phyloP scores from a whole-genome alignment of 2,113 vertebrate genomes.

The Himantopus leucocephalus region DNA sequence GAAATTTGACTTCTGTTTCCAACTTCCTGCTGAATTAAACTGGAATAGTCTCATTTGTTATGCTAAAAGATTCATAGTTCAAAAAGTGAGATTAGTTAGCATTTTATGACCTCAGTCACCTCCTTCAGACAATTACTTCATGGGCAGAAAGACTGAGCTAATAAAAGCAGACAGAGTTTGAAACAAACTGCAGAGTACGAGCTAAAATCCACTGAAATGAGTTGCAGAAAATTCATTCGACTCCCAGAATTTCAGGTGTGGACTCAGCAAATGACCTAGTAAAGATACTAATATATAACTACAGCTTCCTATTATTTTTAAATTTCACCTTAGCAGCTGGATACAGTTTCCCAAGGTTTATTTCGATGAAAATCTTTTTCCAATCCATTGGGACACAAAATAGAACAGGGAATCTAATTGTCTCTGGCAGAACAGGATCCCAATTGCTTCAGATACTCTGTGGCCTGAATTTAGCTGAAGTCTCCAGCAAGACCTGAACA shows the following conservation, averaged over 20 bases:
- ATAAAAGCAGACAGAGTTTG: neutral
- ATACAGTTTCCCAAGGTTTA: slow-evolving; percentile 36
- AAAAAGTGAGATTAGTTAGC: neutral
- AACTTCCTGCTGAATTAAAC: neutral
- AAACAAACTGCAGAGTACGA: neutral
- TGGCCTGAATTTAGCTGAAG: slow-evolving; percentile 16
- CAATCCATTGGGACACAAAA: neutral
- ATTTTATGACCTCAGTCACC: neutral
- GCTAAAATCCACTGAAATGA: neutral
- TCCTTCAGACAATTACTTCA: neutral
- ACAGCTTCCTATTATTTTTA: slow-evolving; percentile 26
- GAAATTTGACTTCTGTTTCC: neutral
- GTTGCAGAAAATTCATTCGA: neutral
- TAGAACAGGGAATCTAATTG: slow-evolving; percentile 17
- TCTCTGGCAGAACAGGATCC: neutral
- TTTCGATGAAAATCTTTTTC: slow-evolving; percentile 42
- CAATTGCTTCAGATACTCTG: neutral
- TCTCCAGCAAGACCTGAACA: slow-evolving; percentile 36
- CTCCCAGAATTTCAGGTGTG: neutral
- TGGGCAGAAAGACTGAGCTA: neutral
- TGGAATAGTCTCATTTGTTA: neutral
- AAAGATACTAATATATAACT: neutral
- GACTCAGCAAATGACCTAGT: neutral
- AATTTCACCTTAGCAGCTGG: slow-evolving; percentile 39
- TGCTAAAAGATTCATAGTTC: neutral